Conservation (phyloP, 2,888 invertebrate species). For the Microctonus aethiopoides region DNA sequence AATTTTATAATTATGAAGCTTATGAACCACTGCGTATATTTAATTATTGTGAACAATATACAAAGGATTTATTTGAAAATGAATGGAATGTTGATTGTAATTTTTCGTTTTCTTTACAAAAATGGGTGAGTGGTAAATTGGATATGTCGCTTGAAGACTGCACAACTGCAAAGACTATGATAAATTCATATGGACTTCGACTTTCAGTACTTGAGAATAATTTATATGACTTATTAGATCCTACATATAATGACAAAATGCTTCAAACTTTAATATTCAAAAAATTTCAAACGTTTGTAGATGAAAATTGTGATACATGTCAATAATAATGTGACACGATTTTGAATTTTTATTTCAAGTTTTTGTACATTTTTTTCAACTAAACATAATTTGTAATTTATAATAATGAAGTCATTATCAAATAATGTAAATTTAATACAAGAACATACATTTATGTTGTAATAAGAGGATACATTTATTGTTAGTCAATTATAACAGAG, state of each 20-base stretch:
- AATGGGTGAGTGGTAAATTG: constrained; percentile 49
- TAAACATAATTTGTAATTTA: no score
- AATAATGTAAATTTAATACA: no score
- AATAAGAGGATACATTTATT: no score
- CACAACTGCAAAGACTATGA: constrained; percentile 43
- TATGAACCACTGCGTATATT: constrained; percentile 56
- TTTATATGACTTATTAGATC: constrained; percentile 51
- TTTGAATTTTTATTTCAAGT: no score
- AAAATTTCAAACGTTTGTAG: constrained; percentile 31
- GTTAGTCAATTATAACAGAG: no score
- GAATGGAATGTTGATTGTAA: constrained; percentile 34
- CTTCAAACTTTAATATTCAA: constrained; percentile 48
- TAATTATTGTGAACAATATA: constrained; percentile 33
- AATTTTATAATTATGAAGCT: constrained; percentile 56
- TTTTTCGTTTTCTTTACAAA: constrained; percentile 39
- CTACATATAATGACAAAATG: constrained; percentile 54
- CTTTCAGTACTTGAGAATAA: constrained; percentile 42
- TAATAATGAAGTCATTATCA: no score
- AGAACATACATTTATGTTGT: no score
- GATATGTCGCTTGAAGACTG: constrained; percentile 32
- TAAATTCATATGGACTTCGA: constrained; percentile 42
- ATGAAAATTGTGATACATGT: background rate
- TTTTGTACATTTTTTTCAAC: no score
- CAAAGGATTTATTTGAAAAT: constrained; percentile 25
- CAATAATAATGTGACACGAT: no score